These are phyloP conservation scores for Molanna angustata DNA, from an alignment of 2,888 invertebrate genomes.

Conservation along the genomic window DNA sequence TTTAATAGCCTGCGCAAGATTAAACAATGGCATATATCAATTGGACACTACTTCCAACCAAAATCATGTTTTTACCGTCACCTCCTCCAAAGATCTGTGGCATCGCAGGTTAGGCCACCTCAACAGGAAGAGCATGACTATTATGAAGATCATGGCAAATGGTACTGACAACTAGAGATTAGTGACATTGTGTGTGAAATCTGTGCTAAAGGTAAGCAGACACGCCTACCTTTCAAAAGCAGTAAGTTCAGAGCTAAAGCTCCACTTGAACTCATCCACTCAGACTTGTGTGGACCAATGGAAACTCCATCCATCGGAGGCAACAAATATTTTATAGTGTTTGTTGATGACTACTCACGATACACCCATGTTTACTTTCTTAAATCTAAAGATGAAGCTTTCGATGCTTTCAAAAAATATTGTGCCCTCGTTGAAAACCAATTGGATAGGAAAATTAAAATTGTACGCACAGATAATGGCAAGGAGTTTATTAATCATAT, in stretches of 20 bases:
- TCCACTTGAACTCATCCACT: neutral
- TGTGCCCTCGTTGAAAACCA: neutral
- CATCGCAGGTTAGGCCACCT: too few species aligned
- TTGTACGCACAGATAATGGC: neutral
- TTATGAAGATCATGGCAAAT: too few species aligned
- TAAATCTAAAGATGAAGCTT: neutral
- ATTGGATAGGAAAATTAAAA: neutral
- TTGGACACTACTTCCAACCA: too few species aligned
- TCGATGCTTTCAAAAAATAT: neutral
- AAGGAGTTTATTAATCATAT: neutral
- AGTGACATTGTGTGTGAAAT: too few species aligned
- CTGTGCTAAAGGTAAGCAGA: neutral
- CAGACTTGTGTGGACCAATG: constrained; percentile 2
- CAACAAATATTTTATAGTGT: neutral
- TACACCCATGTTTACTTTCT: neutral
- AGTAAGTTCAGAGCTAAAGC: neutral
- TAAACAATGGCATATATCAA: too few species aligned
- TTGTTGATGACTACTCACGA: neutral
- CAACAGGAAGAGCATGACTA: too few species aligned
- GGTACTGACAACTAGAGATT: too few species aligned
- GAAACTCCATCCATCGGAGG: neutral
- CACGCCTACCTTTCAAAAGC: neutral
- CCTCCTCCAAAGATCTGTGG: too few species aligned
- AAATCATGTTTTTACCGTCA: too few species aligned
- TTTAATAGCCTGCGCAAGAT: too few species aligned